A percentile compares a stretch with the other conserved stretches of the same genome.
Conservation (phyloP, 2,113 vertebrate genomes). For the Fulmarus glacialis region DNA sequence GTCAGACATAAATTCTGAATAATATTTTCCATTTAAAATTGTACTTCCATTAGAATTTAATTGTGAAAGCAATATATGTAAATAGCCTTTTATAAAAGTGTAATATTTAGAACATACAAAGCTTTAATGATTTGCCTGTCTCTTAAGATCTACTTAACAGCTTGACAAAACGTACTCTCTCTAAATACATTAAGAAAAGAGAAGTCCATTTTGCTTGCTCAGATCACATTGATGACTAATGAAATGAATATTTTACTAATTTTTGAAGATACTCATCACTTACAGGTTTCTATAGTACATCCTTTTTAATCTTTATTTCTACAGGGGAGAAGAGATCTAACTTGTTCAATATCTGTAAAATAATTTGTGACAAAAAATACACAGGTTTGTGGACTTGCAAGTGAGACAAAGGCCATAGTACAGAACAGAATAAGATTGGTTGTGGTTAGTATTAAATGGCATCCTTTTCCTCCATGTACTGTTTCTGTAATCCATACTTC, state of each 20-base stretch:
- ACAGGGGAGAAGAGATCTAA: not conserved
- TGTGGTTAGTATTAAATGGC: not conserved
- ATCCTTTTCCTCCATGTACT: accelerated
- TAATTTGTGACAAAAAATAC: not conserved
- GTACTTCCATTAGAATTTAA: not conserved
- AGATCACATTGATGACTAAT: not conserved
- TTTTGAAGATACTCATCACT: not conserved
- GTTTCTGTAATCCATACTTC: not conserved
- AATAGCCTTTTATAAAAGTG: not conserved
- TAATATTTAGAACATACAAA: not conserved
- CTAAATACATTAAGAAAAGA: not conserved
- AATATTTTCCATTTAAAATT: not conserved
- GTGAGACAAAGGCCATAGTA: not conserved
- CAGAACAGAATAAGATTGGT: not conserved
- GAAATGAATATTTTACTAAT: not conserved
- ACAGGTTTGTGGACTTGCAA: not conserved
- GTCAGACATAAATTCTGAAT: not conserved
- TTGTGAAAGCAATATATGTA: not conserved
- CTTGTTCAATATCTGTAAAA: not conserved
- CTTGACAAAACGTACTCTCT: not conserved
- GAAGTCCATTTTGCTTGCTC: not conserved
- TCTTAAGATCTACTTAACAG: slow-evolving; percentile 8
- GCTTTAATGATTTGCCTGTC: not conserved
- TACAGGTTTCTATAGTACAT: not conserved
- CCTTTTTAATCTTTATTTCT: not conserved